Conservation (phyloP, 92 coral and sea anemone genomes). For the Ricordea florida region DNA sequence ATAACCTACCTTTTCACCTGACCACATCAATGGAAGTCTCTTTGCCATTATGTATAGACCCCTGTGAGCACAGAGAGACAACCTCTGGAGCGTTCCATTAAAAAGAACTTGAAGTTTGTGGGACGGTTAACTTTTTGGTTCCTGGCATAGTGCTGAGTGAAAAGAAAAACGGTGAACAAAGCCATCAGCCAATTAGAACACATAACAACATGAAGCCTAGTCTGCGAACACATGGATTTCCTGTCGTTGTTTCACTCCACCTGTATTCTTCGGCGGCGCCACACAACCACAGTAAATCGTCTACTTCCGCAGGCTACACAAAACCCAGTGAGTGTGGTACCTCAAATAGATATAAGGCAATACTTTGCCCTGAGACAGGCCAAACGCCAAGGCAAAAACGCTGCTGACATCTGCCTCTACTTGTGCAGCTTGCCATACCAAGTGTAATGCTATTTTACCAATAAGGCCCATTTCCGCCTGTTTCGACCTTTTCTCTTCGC, state of each 20-base stretch:
- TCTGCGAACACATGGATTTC: background rate
- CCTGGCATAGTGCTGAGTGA: slow-evolving; percentile 19
- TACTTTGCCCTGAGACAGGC: slow-evolving; percentile 8
- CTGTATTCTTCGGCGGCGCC: background rate
- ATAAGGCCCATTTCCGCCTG: slow-evolving; percentile 47
- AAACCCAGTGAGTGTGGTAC: background rate
- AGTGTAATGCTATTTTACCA: slow-evolving; percentile 42
- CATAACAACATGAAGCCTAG: background rate
- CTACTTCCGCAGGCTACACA: background rate
- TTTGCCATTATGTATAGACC: slow-evolving; percentile 32
- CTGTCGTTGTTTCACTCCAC: background rate
- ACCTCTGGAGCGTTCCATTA: slow-evolving; percentile 44
- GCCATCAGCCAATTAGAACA: background rate
- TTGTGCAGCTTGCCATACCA: slow-evolving; percentile 32
- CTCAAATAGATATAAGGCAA: slow-evolving; percentile 53
- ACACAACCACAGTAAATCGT: slow-evolving; percentile 7
- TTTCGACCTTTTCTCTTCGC: slow-evolving; percentile 30
- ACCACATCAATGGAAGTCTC: background rate
- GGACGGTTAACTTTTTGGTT: slow-evolving; percentile 26
- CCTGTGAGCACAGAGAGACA: slow-evolving; percentile 29
- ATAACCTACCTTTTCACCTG: slow-evolving; percentile 2
- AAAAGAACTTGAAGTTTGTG: slow-evolving; percentile 31
- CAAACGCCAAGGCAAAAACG: slow-evolving; percentile 52
- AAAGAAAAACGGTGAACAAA: background rate
- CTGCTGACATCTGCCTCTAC: slow-evolving; percentile 42